Conservation (phyloP, 2,113 vertebrate genomes). For the Spermophilus dauricus region DNA sequence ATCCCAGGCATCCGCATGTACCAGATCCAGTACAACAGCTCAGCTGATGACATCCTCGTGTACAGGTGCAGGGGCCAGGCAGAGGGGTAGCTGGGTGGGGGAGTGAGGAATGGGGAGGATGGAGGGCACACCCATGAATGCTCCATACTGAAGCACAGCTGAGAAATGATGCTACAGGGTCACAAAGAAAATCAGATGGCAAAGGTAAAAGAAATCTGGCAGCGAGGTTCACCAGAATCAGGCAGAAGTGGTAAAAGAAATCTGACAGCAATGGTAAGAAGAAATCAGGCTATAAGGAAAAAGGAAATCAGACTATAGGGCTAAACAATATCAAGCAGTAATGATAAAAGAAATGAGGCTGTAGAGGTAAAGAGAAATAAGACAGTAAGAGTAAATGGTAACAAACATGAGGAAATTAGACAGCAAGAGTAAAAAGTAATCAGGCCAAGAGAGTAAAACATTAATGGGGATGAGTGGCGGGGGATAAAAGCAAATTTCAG, state of each 20-base stretch:
- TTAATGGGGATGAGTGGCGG: neutral
- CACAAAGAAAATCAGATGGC: neutral
- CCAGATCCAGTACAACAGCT: slow-evolving; percentile 98
- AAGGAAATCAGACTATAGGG: neutral
- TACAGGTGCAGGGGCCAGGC: slow-evolving; percentile 91
- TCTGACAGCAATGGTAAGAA: neutral
- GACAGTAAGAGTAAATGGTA: neutral
- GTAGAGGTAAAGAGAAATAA: neutral
- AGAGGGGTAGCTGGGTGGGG: neutral
- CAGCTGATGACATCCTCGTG: slow-evolving; percentile 94
- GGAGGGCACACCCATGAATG: neutral
- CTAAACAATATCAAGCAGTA: neutral
- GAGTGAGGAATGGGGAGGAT: neutral
- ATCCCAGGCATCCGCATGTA: slow-evolving; percentile 94
- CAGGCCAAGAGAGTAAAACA: neutral
- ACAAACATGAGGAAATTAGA: neutral
- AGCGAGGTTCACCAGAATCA: neutral
- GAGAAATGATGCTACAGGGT: neutral
- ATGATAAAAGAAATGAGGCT: neutral
- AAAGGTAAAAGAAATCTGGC: neutral
- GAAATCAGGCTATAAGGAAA: neutral
- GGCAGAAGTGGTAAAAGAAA: slow-evolving; percentile 22
- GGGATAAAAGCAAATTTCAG: neutral
- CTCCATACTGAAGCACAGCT: neutral
- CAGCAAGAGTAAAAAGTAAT: neutral